These are phyloP conservation scores for Diplosoma virens DNA, from an alignment of 23 tunicate genomes.

Conservation along the genomic window DNA sequence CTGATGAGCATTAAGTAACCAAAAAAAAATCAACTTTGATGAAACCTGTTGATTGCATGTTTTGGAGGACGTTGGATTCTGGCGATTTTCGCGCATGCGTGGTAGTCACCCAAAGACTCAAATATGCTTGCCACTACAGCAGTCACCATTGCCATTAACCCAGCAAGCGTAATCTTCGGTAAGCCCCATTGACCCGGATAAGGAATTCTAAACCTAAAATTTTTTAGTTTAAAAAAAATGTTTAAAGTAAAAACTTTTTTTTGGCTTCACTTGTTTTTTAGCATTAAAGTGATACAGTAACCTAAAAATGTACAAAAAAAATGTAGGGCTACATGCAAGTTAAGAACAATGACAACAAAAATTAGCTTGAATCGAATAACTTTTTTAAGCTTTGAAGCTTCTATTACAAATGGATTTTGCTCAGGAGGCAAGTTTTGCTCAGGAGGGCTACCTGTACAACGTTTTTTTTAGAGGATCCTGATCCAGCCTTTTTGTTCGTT, in stretches of 20 bases:
- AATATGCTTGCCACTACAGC: constrained; percentile 65
- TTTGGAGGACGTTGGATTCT: constrained; percentile 63
- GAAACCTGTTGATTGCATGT: constrained; percentile 81
- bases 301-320: background rate
- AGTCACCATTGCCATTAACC: constrained; percentile 79
- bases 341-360: no score
- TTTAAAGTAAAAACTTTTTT: no score
- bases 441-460: no score
- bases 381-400: no score
- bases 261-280: no score
- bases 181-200: constrained; percentile 97
- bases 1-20: no score
- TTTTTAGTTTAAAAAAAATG: background rate
- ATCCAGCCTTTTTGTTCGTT: no score
- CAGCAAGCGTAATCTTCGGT: constrained; percentile 71
- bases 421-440: no score
- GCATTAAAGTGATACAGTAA: background rate
- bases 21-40: background rate
- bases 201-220: constrained; percentile 69
- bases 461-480: no score
- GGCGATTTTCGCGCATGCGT: constrained; percentile 80
- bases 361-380: no score
- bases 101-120: constrained; percentile 91
- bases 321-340: no score
- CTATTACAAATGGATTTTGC: no score